A percentile compares a stretch with the other conserved stretches of the same genome.
Evolutionary conservation across 2,888 invertebrate genomes (phyloP).

Genomic region (Idaea aversata): DNA sequence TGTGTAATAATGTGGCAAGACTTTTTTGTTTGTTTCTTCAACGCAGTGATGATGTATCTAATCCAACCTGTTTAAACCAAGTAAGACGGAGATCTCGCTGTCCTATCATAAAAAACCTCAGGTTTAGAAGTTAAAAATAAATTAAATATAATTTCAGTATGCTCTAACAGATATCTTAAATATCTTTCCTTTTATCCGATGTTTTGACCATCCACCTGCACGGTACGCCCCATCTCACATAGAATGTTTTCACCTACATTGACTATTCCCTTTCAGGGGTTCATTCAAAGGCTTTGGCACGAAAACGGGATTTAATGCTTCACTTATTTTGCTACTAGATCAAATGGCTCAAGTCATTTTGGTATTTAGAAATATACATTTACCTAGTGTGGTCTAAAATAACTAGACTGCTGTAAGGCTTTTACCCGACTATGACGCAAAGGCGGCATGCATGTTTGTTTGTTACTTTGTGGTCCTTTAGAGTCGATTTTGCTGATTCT

Average conservation of each 20-base stretch:
- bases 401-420: neutral
- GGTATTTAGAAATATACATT: neutral
- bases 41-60: too few species aligned
- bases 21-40: too few species aligned
- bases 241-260: neutral
- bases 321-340: neutral
- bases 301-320: neutral
- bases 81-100: too few species aligned
- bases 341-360: neutral
- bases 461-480: neutral
- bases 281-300: neutral
- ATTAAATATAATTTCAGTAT: neutral
- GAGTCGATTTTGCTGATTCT: neutral
- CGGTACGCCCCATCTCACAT: neutral
- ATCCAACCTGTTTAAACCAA: too few species aligned
- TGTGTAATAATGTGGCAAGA: too few species aligned
- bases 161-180: neutral
- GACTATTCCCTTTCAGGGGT: neutral
- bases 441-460: neutral
- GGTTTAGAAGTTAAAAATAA: too few species aligned
- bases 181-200: neutral
- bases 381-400: neutral
- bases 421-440: neutral
- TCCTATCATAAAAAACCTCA: too few species aligned
- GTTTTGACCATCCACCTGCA: conserved; percentile 1